Evolutionary conservation across 1,140 invertebrate genomes (phyloP), one percentile per base, ranked within the genome.

Genomic region (Nasonia vitripennis): DNA sequence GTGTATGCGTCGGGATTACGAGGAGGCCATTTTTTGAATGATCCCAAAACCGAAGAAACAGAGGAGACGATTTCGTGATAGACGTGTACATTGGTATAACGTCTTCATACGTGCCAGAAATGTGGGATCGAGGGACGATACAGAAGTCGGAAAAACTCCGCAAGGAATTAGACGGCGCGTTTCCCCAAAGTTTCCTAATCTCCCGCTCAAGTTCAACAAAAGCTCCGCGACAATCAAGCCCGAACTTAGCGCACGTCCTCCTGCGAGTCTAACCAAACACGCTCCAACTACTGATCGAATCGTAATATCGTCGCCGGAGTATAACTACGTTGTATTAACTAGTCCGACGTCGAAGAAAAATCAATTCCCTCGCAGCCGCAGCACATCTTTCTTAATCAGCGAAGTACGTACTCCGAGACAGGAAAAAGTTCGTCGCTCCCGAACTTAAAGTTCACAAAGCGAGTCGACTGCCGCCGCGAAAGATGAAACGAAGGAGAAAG

Each of bases 401-500:
- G 9, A 7, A 45, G 9, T 45, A 45, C 10, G 9, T 45, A 45
- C 10, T 45, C 41, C 41, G 10, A 45, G 41, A 45, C 41, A 45
- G 10, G 41, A 10, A 45, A 37, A 45, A 45, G 41, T 45, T 45
- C 41, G 41, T 45, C 41, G 7, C 41, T 45, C 7, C 41, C 9
- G 7, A 45, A 45, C 7, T 45, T 45, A 45, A 45, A 45, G 41
- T 45, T 45, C 41, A 10, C 41, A 45, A 45, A 45, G 10, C 6
- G 10, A 45, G 10, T 27, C 27, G 10, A 45, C 23, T 34, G 2
- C 37, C 3, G 41, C 20, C 4, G 48, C 7, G 41, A 78, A 62
- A 78, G 41, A 81, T 4, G 31, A 81, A 81, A 71, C 20, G 67
- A 34, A 67, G 77, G 67, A 67, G 31, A 83, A 68, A 23, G n/a